phyloP scores from a whole-genome alignment of 2,797 vertebrate genomes.

The Phrynocephalus forsythii region DNA sequence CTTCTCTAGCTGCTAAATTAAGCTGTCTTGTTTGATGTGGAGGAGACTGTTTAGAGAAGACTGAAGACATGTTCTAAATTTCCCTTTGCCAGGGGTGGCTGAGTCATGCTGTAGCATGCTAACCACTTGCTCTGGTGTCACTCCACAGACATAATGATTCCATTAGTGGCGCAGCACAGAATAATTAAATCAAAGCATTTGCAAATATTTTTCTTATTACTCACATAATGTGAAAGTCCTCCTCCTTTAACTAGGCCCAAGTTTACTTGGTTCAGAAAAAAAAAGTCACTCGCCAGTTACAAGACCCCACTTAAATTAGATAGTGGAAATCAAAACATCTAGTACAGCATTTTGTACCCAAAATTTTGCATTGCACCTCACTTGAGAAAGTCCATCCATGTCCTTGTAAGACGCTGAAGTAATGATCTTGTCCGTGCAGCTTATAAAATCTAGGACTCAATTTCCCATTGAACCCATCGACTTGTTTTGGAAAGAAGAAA shows the following conservation, averaged over 20 bases:
- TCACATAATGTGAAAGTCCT: background rate
- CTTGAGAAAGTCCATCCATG: background rate
- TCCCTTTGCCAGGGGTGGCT: background rate
- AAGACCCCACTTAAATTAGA: constrained; percentile 11
- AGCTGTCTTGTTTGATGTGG: background rate
- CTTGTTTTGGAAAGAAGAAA: background rate
- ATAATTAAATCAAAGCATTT: constrained; percentile 24
- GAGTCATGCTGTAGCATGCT: background rate
- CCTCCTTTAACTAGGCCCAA: constrained; percentile 11
- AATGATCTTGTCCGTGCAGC: background rate
- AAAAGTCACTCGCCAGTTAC: constrained; percentile 9
- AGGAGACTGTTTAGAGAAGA: background rate
- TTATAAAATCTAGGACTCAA: background rate
- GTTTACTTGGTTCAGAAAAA: constrained; percentile 8
- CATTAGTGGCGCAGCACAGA: constrained; percentile 10
- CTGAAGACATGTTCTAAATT: background rate
- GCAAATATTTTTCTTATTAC: constrained; percentile 14
- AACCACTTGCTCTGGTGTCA: background rate
- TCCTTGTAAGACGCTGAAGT: background rate
- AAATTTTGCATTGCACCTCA: background rate
- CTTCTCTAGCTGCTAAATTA: background rate
- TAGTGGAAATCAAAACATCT: constrained; percentile 17
- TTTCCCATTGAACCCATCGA: background rate
- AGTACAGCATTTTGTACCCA: background rate
- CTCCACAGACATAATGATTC: background rate